Percentiles rank a stretch among this genome's conserved stretches.
Conservation (phyloP, 2,888 invertebrate genomes). For the Malthinus seriepunctatus region DNA sequence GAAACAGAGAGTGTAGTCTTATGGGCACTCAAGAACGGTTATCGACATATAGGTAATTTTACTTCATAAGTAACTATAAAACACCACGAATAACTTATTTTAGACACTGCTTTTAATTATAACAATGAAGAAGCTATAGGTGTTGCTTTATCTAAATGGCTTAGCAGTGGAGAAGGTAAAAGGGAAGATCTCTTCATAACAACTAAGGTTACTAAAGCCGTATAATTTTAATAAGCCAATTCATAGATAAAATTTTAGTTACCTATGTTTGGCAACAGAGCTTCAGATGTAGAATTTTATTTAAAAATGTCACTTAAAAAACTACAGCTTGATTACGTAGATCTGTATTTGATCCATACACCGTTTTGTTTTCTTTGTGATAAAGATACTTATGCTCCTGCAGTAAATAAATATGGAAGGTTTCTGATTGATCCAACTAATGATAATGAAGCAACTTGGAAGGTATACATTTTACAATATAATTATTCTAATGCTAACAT, state of each 20-base stretch:
- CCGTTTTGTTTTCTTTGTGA: constrained; percentile 70
- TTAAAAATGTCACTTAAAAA: constrained; percentile 65
- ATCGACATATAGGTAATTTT: constrained; percentile 66
- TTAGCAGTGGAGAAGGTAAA: constrained; percentile 64
- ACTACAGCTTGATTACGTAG: constrained; percentile 71
- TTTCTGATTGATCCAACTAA: constrained; percentile 66
- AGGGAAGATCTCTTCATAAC: constrained; percentile 77
- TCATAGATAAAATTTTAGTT: constrained; percentile 56
- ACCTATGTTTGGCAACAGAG: constrained; percentile 70
- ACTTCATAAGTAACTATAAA: neutral
- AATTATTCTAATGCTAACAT: neutral
- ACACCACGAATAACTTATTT: constrained; percentile 7
- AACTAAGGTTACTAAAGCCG: constrained; percentile 65
- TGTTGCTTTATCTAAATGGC: constrained; percentile 67
- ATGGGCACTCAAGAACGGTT: constrained; percentile 70
- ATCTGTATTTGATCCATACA: constrained; percentile 78
- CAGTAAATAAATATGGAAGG: constrained; percentile 62
- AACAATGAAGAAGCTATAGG: constrained; percentile 79
- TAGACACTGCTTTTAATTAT: constrained; percentile 81
- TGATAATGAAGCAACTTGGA: constrained; percentile 73
- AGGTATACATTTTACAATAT: constrained; percentile 50
- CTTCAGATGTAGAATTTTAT: constrained; percentile 68
- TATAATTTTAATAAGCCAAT: neutral
- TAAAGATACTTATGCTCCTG: constrained; percentile 59
- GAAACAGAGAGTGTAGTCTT: constrained; percentile 67